Base-by-base conservation (phyloP, 2,113 vertebrate genomes). In the Neodon shergylaensis region DNA sequence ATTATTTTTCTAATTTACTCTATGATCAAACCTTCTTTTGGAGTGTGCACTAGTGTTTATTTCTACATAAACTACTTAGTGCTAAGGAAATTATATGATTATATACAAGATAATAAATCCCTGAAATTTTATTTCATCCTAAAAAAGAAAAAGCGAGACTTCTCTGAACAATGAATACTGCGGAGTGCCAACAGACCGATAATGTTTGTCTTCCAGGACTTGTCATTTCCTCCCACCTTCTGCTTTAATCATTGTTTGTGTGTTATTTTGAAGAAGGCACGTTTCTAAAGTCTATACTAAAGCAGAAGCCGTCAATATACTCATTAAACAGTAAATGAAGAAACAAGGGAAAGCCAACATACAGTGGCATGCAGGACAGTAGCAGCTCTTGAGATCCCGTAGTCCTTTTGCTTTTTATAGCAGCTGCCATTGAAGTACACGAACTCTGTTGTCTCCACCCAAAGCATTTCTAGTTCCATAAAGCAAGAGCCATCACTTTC, bases 1-100 rank as follows among this genome's bases (percentile, higher is more conserved):
- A 98, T 97, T 99, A 99, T 98, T 99, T 99, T 99, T 99, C 98
- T 99, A 99, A 99, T 99, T 99, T 99, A 98, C 99, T 98, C 96
- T 33, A 97, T 98, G 96, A 98, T 99, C 98, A 99, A 99, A 98
- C 98, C 98, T 98, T 98, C 97, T 98, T 98, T 98, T 97, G 97
- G 98, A 98, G 97, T 42, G 98, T 92, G 93, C 98, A 76, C 98
- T 98, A 95, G 98, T 99, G 96, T 98, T 98, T 97, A 97, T 98
- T 98, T 98, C 98, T 98, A 24, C n/a, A 77, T 95, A 95, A 93
- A 97, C 61, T 96, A 54, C 89, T 79, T 86, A 97, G 94, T 94
- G 94, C 78, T 82, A 92, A 81, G 70, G n/a, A 68, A 81, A 0
- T 54, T 95, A 68, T 79, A 81, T 47, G 7, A 11, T 54, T 63